A percentile compares a stretch with the other conserved stretches of the same genome.
These are phyloP conservation scores for Perodicticus potto DNA, from an alignment of 2,797 vertebrate species.

Conservation along the genomic window DNA sequence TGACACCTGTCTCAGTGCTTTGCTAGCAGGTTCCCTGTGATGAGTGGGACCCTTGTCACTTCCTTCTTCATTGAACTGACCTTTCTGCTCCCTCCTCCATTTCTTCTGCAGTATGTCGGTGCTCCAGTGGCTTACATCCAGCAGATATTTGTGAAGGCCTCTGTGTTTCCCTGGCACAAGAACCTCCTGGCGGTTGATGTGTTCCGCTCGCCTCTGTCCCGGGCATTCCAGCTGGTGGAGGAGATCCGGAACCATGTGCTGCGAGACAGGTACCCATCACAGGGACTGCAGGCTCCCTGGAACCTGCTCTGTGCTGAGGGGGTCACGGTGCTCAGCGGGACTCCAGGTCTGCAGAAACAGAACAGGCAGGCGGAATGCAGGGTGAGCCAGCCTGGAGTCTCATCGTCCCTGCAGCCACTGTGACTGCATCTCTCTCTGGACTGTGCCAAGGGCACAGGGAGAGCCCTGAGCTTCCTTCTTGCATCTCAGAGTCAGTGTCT, in stretches of 20 bases:
- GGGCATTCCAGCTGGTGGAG: conserved; percentile 95
- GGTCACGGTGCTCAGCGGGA: fast-evolving
- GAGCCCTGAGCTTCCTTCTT: background rate
- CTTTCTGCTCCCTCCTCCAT: background rate
- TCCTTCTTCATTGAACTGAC: background rate
- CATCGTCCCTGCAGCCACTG: background rate
- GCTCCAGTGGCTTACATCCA: conserved; percentile 97
- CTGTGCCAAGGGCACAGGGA: background rate
- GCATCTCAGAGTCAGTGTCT: background rate
- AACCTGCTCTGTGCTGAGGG: background rate
- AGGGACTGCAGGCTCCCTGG: no score
- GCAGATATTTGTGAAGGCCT: conserved; percentile 97
- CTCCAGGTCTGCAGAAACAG: background rate
- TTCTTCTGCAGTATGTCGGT: conserved; percentile 92
- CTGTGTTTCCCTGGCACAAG: conserved; percentile 97
- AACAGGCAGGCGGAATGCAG: background rate
- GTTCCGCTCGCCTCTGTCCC: conserved; percentile 95
- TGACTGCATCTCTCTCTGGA: background rate
- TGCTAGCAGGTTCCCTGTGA: background rate
- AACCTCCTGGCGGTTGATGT: conserved; percentile 95
- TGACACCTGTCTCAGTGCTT: background rate
- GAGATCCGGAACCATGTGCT: conserved; percentile 96
- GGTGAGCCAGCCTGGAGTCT: background rate
- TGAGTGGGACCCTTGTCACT: background rate
- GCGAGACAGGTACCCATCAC: conserved; percentile 91